phyloP scores from a whole-genome alignment of 2,797 vertebrate species.

The Pteronotus mesoamericanus region DNA sequence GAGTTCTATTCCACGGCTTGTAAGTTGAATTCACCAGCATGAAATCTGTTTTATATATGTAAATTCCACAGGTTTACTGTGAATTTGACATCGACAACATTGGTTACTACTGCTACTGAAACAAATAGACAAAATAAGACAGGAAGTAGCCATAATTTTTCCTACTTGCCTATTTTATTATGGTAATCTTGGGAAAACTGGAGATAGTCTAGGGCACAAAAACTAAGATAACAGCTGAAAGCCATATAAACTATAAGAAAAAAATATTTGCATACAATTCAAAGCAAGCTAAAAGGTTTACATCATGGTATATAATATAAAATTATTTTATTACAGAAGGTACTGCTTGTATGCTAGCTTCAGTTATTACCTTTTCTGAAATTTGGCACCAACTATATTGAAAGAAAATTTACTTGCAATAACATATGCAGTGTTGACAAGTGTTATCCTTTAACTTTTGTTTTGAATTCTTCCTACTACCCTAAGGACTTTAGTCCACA shows the following conservation, averaged over 20 bases:
- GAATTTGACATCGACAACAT: conserved; percentile 69
- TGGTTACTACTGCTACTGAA: conserved; percentile 53
- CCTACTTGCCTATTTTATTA: conserved; percentile 64
- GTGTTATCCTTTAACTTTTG: conserved; percentile 13
- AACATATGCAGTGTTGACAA: conserved; percentile 22
- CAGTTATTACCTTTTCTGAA: conserved; percentile 60
- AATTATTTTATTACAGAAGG: conserved; percentile 68
- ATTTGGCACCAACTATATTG: conserved; percentile 51
- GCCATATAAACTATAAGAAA: conserved; percentile 46
- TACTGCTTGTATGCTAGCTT: conserved; percentile 52
- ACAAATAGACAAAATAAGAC: conserved; percentile 68
- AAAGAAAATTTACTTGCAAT: conserved; percentile 62
- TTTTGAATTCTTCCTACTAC: conserved; percentile 11
- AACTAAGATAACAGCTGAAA: conserved; percentile 58
- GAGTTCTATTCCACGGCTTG: conserved; percentile 63
- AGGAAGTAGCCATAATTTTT: conserved; percentile 60
- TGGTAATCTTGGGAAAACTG: conserved; percentile 47
- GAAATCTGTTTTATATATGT: conserved; percentile 73
- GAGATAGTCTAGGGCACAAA: conserved; percentile 46
- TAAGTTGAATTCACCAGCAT: conserved; percentile 75
- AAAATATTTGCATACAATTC: conserved; percentile 68
- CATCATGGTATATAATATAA: conserved; percentile 60
- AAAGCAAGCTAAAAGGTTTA: conserved; percentile 65
- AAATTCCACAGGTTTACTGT: conserved; percentile 73
- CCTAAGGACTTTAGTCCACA: not conserved